Percentiles rank a stretch among this genome's conserved stretches.
phyloP scores from a whole-genome alignment of 1,140 invertebrate genomes.

The Palaemon carinicauda region DNA sequence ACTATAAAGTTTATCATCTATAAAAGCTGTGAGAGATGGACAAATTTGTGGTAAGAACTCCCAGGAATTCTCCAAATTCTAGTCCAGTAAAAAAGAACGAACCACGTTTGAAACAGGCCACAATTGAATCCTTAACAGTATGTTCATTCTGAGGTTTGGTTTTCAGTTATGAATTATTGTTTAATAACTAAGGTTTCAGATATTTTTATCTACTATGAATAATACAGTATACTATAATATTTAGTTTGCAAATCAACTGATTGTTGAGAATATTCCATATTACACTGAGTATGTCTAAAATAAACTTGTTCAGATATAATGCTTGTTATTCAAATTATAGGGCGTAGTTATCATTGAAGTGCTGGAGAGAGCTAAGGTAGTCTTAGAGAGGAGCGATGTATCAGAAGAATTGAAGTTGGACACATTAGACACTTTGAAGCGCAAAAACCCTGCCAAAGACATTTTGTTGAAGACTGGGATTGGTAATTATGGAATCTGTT shows the following conservation, averaged over 20 bases:
- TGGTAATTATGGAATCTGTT: conserved; percentile 22
- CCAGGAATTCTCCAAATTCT: neutral
- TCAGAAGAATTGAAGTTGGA: conserved; percentile 29
- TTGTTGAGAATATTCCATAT: no score
- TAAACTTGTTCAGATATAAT: neutral
- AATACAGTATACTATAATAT: no score
- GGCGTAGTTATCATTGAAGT: conserved; percentile 56
- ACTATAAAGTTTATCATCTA: no score
- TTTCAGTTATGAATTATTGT: neutral
- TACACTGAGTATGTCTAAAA: no score
- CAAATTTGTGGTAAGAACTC: conserved; percentile 18
- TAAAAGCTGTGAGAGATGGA: neutral
- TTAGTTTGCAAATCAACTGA: no score
- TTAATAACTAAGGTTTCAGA: neutral
- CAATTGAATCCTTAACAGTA: conserved; percentile 41
- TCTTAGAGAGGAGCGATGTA: conserved; percentile 26
- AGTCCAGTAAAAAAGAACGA: neutral
- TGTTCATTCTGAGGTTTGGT: neutral
- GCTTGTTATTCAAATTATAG: neutral
- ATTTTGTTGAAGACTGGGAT: conserved; percentile 35
- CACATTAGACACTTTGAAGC: conserved; percentile 9
- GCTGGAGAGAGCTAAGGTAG: conserved; percentile 40
- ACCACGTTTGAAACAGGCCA: conserved; percentile 25
- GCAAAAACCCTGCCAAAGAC: conserved; percentile 40
- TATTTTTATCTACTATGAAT: neutral